These are phyloP conservation scores for Caligus rogercresseyi DNA, from an alignment of 1,140 invertebrate genomes.

Conservation along the genomic window DNA sequence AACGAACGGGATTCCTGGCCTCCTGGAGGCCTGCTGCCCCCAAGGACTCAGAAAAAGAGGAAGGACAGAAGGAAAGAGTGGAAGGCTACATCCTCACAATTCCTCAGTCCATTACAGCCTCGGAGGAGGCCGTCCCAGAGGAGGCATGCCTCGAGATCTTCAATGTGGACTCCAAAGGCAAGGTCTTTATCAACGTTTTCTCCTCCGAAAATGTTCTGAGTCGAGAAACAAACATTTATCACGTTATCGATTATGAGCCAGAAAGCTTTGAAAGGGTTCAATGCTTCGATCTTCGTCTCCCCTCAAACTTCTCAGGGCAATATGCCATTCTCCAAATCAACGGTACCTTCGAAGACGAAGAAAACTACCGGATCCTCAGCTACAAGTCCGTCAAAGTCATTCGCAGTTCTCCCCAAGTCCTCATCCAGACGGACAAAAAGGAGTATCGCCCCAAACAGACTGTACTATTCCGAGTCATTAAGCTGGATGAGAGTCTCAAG, in stretches of 20 bases:
- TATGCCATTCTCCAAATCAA: slow-evolving; percentile 1
- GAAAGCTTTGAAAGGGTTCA: not conserved
- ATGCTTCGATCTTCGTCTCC: not conserved
- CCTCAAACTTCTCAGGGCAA: not conserved
- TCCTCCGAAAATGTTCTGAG: not conserved
- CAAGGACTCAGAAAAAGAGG: not conserved
- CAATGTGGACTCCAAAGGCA: not conserved
- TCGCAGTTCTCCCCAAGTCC: not conserved
- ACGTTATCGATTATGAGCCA: not conserved
- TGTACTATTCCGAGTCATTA: slow-evolving; percentile 37
- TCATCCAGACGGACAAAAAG: slow-evolving; percentile 36
- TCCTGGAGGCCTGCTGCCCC: slow-evolving; percentile 6
- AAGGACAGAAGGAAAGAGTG: not conserved
- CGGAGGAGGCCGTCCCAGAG: not conserved
- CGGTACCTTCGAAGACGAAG: not conserved
- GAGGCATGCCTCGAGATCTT: slow-evolving; percentile 3
- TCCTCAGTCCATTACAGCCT: not conserved
- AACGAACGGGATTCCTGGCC: not conserved
- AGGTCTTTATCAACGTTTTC: not conserved
- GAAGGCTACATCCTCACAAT: slow-evolving; percentile 8
- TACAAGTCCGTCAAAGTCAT: slow-evolving; percentile 7
- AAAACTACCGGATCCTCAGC: not conserved
- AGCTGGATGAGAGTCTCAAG: slow-evolving; percentile 34
- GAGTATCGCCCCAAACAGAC: slow-evolving; percentile 44
- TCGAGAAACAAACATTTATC: not conserved